These are phyloP conservation scores for Cephus sareptanus DNA, from an alignment of 2,888 invertebrate genomes.

Conservation along the genomic window DNA sequence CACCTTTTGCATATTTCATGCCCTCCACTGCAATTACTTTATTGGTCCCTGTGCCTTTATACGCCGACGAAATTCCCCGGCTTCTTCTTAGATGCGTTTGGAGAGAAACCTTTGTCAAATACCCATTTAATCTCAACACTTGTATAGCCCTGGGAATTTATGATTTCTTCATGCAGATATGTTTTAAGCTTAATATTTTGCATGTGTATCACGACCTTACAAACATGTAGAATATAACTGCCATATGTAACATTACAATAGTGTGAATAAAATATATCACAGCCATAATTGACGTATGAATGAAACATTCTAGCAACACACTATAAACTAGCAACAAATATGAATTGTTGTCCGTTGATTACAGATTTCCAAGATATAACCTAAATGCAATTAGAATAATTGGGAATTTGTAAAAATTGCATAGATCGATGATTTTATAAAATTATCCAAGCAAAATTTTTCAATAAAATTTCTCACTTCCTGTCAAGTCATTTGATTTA, in stretches of 20 bases:
- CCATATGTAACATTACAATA: too few species aligned
- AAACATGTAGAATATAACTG: too few species aligned
- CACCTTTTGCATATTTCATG: constrained; percentile 53
- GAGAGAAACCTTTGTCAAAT: background rate
- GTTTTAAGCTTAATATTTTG: too few species aligned
- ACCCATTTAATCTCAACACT: background rate
- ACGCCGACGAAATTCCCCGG: background rate
- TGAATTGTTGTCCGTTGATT: too few species aligned
- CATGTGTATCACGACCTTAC: too few species aligned
- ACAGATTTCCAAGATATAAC: too few species aligned
- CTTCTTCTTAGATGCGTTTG: background rate
- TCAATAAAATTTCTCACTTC: background rate
- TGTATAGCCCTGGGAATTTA: background rate
- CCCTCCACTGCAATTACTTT: constrained; percentile 49
- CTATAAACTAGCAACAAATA: too few species aligned
- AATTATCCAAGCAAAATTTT: background rate
- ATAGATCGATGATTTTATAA: background rate
- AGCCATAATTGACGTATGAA: too few species aligned
- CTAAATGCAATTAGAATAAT: background rate
- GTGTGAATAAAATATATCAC: too few species aligned
- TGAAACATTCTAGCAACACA: too few species aligned
- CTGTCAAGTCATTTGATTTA: background rate
- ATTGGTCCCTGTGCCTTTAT: constrained; percentile 47
- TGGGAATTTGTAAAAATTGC: background rate
- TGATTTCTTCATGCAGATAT: too few species aligned